Conservation (phyloP, 2,797 vertebrate genomes). For the Coregonus suidteri region DNA sequence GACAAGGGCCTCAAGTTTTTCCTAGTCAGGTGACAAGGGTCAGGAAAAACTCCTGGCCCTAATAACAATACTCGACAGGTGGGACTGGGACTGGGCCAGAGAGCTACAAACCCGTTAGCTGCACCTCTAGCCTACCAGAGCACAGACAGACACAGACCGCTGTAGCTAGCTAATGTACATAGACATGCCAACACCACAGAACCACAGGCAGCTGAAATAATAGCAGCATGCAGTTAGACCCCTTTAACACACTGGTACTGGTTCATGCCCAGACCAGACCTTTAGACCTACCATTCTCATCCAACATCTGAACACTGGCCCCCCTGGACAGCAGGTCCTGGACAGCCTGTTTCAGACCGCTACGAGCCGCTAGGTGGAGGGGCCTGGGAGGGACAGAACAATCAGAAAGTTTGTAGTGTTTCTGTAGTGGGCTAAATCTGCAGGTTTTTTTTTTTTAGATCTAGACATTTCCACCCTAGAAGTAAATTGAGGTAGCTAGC, state of each 20-base stretch:
- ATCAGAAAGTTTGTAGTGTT: too few relatives aligned
- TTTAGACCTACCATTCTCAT: conserved; percentile 84
- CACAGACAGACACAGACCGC: neutral
- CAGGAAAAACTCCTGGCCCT: neutral
- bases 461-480: too few relatives aligned
- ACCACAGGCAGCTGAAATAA: conserved; percentile 6
- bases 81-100: neutral
- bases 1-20: neutral
- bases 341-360: conserved; percentile 90
- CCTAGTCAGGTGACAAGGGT: neutral
- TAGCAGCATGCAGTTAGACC: conserved; percentile 23
- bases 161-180: neutral
- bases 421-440: too few relatives aligned
- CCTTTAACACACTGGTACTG: neutral
- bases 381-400: conserved; percentile 73
- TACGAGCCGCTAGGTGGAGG: conserved; percentile 91
- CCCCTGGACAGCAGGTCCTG: conserved; percentile 90
- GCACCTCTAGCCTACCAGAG: too few relatives aligned
- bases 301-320: conserved; percentile 87
- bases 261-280: neutral
- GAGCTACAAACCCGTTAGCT: too few relatives aligned
- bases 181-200: conserved; percentile 12
- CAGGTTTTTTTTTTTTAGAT: too few relatives aligned
- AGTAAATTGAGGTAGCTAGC: too few relatives aligned
- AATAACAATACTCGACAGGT: neutral